Conservation (phyloP, 2,797 vertebrate genomes). For the Columba guinea region DNA sequence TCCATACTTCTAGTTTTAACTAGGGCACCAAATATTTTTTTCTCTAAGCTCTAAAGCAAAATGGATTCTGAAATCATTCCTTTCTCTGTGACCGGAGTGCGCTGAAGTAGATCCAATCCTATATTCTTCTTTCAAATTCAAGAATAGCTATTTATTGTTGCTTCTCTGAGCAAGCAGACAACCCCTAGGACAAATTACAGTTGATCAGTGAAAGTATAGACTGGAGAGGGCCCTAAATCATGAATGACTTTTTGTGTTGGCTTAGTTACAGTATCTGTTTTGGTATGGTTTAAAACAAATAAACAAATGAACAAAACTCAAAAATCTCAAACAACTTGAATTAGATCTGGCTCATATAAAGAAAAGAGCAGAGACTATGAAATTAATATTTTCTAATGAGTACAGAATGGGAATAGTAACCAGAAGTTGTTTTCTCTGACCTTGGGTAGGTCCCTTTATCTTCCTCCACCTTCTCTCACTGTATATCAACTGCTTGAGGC, state of each 20-base stretch:
- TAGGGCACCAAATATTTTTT: not conserved
- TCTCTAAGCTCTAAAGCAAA: not conserved
- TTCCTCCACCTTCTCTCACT: not conserved
- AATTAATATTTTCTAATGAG: not conserved
- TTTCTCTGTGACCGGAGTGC: not conserved
- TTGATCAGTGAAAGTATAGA: not conserved
- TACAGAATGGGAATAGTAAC: not conserved
- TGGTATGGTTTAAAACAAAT: not conserved
- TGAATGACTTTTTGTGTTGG: not conserved
- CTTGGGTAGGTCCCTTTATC: not conserved
- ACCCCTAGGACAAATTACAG: not conserved
- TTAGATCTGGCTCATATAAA: not conserved
- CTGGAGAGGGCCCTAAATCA: not conserved
- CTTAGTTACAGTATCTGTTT: not conserved
- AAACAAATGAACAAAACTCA: not conserved
- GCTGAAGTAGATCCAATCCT: not conserved
- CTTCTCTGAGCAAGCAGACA: not conserved
- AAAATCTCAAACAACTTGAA: not conserved
- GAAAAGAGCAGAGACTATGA: not conserved
- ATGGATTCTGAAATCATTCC: not conserved
- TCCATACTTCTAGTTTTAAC: not conserved
- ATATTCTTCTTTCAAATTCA: not conserved
- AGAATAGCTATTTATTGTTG: not conserved
- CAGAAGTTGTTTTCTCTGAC: not conserved
- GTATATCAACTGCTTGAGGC: not conserved